phyloP scores from a whole-genome alignment of 1,140 invertebrate species.

The Physella acuta region DNA sequence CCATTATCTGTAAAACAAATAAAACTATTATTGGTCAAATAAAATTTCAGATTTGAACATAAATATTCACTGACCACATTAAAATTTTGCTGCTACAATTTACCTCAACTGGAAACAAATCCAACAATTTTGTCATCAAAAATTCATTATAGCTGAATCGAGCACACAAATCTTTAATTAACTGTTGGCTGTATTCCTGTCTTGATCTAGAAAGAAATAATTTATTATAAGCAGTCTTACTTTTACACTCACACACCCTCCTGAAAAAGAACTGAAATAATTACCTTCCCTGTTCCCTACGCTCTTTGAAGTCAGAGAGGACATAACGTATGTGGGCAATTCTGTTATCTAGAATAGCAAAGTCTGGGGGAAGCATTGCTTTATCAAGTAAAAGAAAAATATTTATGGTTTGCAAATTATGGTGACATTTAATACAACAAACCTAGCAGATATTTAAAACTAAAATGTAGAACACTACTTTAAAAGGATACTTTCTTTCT shows the following conservation, averaged over 20 bases:
- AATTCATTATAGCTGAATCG: constrained; percentile 98
- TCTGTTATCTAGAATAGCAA: constrained; percentile 84
- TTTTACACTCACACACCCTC: too few relatives aligned
- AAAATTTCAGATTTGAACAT: background rate
- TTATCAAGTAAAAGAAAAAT: constrained; percentile 40
- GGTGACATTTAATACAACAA: background rate
- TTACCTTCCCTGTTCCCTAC: constrained; percentile 72
- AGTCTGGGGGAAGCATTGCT: constrained; percentile 64
- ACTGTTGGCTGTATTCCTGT: constrained; percentile 78
- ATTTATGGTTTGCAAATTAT: background rate
- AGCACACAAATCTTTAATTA: constrained; percentile 80
- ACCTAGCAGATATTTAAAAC: background rate
- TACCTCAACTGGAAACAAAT: constrained; percentile 84
- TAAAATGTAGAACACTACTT: background rate
- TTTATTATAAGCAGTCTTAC: too few relatives aligned
- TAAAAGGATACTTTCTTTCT: constrained; percentile 65
- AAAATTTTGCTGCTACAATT: background rate
- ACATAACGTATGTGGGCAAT: constrained; percentile 88
- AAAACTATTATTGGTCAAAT: background rate
- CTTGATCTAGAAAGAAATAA: constrained; percentile 66
- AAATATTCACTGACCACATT: background rate
- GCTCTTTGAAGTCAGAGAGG: constrained; percentile 83
- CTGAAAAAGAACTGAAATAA: background rate
- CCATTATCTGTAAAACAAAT: constrained; percentile 68
- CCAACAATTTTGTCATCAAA: constrained; percentile 90